phyloP scores from a whole-genome alignment of 2,888 invertebrate species.

The Salticus scenicus region DNA sequence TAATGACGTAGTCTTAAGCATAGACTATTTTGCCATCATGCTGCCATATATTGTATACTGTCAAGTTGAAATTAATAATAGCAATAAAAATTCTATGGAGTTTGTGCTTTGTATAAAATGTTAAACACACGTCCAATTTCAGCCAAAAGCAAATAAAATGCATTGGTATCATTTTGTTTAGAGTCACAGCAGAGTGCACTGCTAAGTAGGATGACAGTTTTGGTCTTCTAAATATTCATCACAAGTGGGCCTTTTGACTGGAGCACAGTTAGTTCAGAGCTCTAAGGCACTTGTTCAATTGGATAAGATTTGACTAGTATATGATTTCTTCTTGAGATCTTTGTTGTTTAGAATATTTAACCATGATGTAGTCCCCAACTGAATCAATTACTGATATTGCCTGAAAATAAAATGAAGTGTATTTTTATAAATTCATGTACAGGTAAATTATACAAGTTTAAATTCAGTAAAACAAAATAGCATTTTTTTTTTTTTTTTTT shows the following conservation, averaged over 20 bases:
- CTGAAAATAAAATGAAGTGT: slow-evolving; percentile 14
- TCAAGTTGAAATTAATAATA: too few relatives aligned
- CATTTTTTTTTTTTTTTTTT: too few relatives aligned
- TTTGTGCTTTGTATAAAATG: slow-evolving; percentile 52
- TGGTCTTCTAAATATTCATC: neutral
- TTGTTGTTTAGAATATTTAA: slow-evolving; percentile 50
- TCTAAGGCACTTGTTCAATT: slow-evolving; percentile 59
- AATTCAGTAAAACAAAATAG: too few relatives aligned
- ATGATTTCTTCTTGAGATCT: slow-evolving; percentile 64
- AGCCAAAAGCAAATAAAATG: slow-evolving; percentile 11
- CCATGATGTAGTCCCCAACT: slow-evolving; percentile 51
- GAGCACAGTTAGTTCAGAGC: slow-evolving; percentile 20
- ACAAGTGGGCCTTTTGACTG: slow-evolving; percentile 26
- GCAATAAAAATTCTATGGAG: slow-evolving; percentile 10
- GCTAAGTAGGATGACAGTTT: neutral
- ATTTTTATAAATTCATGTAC: too few relatives aligned
- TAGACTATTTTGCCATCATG: neutral
- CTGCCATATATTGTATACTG: neutral
- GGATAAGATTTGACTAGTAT: slow-evolving; percentile 54
- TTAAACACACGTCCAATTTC: slow-evolving; percentile 35
- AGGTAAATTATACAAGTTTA: too few relatives aligned
- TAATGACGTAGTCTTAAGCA: neutral
- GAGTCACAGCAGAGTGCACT: neutral
- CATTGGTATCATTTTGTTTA: neutral
- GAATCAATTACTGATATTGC: slow-evolving; percentile 54